Conservation (phyloP, 2,113 vertebrate species). For the Bambusicola thoracicus region DNA sequence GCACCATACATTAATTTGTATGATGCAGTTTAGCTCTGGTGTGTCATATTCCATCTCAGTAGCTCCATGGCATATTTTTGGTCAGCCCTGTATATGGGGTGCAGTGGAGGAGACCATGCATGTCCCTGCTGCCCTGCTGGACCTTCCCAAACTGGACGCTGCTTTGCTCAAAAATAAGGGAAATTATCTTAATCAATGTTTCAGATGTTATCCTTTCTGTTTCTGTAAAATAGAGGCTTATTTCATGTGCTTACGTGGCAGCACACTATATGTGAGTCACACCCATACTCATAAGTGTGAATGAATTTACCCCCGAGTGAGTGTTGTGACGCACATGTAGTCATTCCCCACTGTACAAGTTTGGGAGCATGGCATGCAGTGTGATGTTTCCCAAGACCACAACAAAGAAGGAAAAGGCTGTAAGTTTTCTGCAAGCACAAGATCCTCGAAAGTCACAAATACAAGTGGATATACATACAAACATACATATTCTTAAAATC, state of each 20-base stretch:
- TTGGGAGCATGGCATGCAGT: accelerated
- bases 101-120: neutral
- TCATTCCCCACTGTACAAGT: neutral
- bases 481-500: neutral
- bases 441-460: neutral
- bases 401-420: neutral
- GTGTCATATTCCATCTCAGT: neutral
- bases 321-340: neutral
- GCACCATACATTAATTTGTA: neutral
- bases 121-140: neutral
- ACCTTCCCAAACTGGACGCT: neutral
- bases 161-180: neutral
- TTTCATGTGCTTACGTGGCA: neutral
- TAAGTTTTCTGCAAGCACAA: neutral
- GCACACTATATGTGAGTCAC: neutral
- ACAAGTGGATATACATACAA: neutral
- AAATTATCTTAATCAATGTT: neutral
- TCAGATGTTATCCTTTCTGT: neutral
- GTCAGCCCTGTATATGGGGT: neutral
- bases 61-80: neutral
- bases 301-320: neutral
- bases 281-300: neutral
- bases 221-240: neutral
- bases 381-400: neutral
- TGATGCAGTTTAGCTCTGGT: neutral